Base-by-base conservation (phyloP, 2,888 invertebrate genomes). In the Lepidocyrtinus sp. region DNA sequence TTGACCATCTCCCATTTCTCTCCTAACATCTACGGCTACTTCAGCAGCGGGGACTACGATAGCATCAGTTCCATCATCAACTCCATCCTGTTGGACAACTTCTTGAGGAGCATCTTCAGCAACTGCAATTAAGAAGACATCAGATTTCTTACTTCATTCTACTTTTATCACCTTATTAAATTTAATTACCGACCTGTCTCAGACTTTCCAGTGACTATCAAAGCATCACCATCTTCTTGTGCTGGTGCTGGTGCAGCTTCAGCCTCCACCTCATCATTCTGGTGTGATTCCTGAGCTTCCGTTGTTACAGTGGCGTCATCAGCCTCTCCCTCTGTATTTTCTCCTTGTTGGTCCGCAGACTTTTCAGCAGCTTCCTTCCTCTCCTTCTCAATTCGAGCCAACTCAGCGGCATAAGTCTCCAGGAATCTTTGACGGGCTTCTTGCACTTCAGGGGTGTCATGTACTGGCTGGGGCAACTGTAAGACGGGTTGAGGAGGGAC, bases 371-470 rank as follows among this genome's bases (percentile, higher is more conserved):
- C 73, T 17, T 67, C 65, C n/a, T 73, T 59, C 19, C 73, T 71
- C 55, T 61, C 62, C 26, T 64, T 26, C 22, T 69, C 59, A 45
- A 72, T 64, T n/a, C 70, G 7, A 19, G 61, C 55, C 59, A 79
- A 26, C 71, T 84, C 71, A 22, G 75, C 24, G 59, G 59, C 73
- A 70, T 81, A 76, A n/a, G 78, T 59, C 0, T 64, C 85, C 64
- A 88, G 84, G 78, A 88, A 88, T 61, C 87, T 77, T 45, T 87
- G 86, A 17, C 93, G 92, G 36, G 94, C 94, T 17, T 91, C 92
- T 78, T 91, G 90, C 1, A 94, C 94, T 82, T 92, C 94, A 0
- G 93, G 92, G 0, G 92, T 92, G 87, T 94, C 94, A 83, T 92
- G 91, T 12, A 91, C 71, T 2, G 75, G 75, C 21, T 45, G 69